Conservation (phyloP, 1,140 invertebrate genomes). For the Drosophila ogumai region DNA sequence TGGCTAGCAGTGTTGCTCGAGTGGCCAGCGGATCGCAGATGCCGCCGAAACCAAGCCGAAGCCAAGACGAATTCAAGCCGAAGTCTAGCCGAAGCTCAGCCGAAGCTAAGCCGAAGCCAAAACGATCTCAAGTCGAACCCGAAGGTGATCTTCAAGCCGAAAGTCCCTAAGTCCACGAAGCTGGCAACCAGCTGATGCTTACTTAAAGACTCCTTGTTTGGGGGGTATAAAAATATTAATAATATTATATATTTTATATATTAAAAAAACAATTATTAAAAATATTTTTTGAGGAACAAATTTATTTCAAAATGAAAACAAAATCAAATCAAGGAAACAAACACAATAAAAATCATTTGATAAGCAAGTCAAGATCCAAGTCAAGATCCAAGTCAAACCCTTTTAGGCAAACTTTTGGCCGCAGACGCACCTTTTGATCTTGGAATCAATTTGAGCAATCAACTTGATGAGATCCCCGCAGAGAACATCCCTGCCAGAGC, state of each 20-base stretch:
- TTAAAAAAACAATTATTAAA: neutral
- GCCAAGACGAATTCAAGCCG: constrained; percentile 3
- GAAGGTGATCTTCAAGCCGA: constrained; percentile 1
- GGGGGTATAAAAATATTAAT: too few species aligned
- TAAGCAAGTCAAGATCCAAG: neutral
- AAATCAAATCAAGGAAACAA: neutral
- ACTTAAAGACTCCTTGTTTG: too few species aligned
- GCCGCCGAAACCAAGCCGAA: constrained; percentile 5
- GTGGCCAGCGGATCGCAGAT: constrained; percentile 32
- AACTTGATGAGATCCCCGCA: neutral
- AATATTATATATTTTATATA: neutral
- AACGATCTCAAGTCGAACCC: constrained; percentile 1
- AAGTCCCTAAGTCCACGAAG: neutral
- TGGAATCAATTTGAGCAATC: neutral
- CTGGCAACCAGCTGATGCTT: neutral
- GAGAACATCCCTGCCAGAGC: neutral
- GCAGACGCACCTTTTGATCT: constrained; percentile 10
- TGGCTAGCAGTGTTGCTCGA: constrained; percentile 46
- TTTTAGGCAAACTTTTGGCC: neutral
- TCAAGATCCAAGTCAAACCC: neutral
- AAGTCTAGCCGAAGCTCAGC: neutral
- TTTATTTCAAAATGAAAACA: neutral
- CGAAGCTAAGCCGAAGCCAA: constrained; percentile 10
- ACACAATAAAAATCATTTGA: neutral
- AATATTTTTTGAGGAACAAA: neutral